Percentiles rank a stretch among this genome's conserved stretches.
These are phyloP conservation scores for Myopa testacea DNA, from an alignment of 2,888 invertebrate genomes.

Conservation along the genomic window DNA sequence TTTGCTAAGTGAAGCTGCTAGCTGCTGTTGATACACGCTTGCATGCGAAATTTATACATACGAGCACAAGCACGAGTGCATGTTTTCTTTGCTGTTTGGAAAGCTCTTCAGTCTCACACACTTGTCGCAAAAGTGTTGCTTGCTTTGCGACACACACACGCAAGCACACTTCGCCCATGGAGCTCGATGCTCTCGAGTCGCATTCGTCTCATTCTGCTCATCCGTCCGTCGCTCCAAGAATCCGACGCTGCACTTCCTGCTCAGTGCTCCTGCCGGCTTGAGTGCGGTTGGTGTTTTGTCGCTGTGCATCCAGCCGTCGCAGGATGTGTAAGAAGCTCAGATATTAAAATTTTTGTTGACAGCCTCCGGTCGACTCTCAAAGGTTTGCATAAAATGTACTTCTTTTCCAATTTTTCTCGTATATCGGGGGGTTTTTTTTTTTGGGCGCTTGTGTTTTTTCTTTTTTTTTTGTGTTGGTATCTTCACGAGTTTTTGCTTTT, in stretches of 20 bases:
- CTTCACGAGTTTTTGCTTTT: not conserved
- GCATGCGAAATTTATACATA: not conserved
- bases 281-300: slow-evolving; percentile 19
- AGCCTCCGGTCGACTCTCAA: slow-evolving; percentile 32
- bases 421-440: not conserved
- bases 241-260: slow-evolving; percentile 18
- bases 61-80: not conserved
- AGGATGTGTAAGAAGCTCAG: slow-evolving; percentile 36
- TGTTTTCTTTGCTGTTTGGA: slow-evolving; percentile 13
- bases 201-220: not conserved
- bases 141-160: slow-evolving; percentile 22
- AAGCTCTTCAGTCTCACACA: slow-evolving; percentile 30
- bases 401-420: not conserved
- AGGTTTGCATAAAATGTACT: slow-evolving; percentile 28
- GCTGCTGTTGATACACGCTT: not conserved
- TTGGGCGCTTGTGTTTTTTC: not conserved
- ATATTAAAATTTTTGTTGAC: slow-evolving; percentile 41
- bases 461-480: slow-evolving; percentile 7
- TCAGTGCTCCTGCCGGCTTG: not conserved
- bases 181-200: not conserved
- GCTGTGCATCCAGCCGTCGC: slow-evolving; percentile 9
- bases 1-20: not conserved
- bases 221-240: not conserved
- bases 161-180: not conserved
- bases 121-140: slow-evolving; percentile 38